Percentiles rank a stretch among this genome's conserved stretches.
Evolutionary conservation across 2,888 invertebrate species (phyloP).

Genomic region (Nephrotoma guestfalica): DNA sequence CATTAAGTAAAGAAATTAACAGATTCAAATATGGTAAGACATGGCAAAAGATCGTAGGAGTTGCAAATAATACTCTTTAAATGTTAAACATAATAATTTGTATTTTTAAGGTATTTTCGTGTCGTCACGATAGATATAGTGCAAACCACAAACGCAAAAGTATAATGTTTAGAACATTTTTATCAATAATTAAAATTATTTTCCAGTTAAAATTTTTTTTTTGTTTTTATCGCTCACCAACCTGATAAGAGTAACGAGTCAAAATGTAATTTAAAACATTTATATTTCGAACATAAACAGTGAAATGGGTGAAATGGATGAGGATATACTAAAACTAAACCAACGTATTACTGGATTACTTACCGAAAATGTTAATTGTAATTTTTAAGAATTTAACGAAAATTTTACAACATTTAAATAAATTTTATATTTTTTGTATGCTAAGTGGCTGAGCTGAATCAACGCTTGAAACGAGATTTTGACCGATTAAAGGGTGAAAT

Average conservation of each 20-base stretch:
- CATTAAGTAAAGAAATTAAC: no score
- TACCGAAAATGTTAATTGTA: not conserved
- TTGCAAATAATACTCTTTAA: no score
- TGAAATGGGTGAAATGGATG: not conserved
- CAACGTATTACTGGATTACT: not conserved
- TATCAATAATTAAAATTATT: not conserved
- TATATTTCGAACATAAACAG: not conserved
- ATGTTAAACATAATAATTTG: no score
- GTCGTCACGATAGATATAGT: no score
- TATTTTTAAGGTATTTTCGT: no score
- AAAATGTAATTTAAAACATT: not conserved
- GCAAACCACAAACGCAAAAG: no score
- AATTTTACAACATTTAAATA: not conserved
- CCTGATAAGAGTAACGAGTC: not conserved
- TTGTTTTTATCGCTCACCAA: not conserved
- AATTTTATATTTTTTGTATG: not conserved
- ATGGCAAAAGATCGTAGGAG: no score
- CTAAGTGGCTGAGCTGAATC: not conserved
- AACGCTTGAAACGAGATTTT: not conserved
- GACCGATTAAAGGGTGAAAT: not conserved
- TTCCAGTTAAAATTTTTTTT: not conserved
- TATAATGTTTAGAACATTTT: not conserved
- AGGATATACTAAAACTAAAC: not conserved
- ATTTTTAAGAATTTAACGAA: not conserved
- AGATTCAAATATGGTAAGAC: no score